Percentiles rank a stretch among this genome's conserved stretches.
Evolutionary conservation across 2,888 invertebrate species (phyloP).

Genomic region (Epiblema foenella): DNA sequence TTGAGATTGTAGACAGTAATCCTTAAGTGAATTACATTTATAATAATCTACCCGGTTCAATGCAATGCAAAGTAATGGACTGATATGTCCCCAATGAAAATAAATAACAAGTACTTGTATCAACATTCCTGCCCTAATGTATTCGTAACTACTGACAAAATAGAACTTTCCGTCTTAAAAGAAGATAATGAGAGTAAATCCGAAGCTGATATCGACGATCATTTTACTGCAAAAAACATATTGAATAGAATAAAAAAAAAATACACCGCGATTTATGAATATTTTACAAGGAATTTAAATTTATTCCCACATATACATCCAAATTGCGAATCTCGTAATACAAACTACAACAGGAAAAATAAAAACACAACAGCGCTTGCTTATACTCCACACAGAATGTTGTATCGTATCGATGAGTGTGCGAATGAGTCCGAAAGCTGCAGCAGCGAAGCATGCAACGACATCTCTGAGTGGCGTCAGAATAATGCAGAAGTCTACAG

Average conservation of each 20-base stretch:
- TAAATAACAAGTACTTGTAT: background rate
- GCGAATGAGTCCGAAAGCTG: background rate
- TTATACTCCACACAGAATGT: background rate
- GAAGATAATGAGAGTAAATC: background rate
- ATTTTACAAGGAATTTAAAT: background rate
- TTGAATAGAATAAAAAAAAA: slow-evolving; percentile 1
- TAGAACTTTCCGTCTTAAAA: background rate
- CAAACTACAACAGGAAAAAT: background rate
- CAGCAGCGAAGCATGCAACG: background rate
- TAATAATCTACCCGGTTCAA: background rate
- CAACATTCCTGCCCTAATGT: background rate
- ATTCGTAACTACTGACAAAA: background rate
- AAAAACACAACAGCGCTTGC: background rate
- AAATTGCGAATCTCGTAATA: background rate
- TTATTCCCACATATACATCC: background rate
- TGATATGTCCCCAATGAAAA: background rate
- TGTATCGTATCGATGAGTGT: background rate
- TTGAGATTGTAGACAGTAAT: background rate
- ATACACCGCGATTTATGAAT: background rate
- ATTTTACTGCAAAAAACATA: background rate
- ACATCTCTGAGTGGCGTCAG: background rate
- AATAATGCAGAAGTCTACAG: background rate
- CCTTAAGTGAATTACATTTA: background rate
- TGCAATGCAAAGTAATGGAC: background rate
- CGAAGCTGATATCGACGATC: background rate